Evolutionary conservation across 2,888 invertebrate species (phyloP), one percentile per base, ranked within the genome.

Genomic region (Xanthia togata): DNA sequence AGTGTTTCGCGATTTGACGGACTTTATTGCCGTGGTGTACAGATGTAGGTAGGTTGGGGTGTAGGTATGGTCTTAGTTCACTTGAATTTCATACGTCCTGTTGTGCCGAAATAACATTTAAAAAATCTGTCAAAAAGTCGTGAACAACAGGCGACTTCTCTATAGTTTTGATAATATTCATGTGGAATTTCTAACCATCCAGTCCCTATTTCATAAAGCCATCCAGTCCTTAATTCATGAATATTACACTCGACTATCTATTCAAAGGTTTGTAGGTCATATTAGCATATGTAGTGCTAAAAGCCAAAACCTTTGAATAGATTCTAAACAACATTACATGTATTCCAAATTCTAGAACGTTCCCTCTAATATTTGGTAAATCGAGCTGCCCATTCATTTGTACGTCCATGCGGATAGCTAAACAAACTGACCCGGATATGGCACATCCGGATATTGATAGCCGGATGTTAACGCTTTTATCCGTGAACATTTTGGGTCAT

Each of bases 381-480:
- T 65, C 38, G 55, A 70, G 57, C n/a, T 31, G 50, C 14, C 53
- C 55, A 62, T 67, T 68, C 26, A 20, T 55, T 65, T 26, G 23
- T 8, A 20, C 38, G 47, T 44, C 20, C 50, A 50, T 53, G 9
- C 65, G 55, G 57, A 6, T 50, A 59, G 53, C 50, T 62, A 41
- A 44, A 38, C 57, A 57, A 79, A 63, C 73, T 68, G 70, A 70
- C 62, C 73, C 80, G 84, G 73, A 79, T 73, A 63, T 47, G 17
- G 50, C 23, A 8, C 60, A 20, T 9, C 50, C n/a, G n/a, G n/a
- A n/a, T n/a, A n/a, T n/a, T 50, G 26, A 14, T n/a, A 60, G 41
- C 62, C 81, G 84, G 73, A 79, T 73, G 80, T 65, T 14, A 53
- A 59, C 31, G 44, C 60, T 79, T 79, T 73, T 73, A 79, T 65